Conservation (phyloP, 2,888 invertebrate species). For the Eilema griseolum region DNA sequence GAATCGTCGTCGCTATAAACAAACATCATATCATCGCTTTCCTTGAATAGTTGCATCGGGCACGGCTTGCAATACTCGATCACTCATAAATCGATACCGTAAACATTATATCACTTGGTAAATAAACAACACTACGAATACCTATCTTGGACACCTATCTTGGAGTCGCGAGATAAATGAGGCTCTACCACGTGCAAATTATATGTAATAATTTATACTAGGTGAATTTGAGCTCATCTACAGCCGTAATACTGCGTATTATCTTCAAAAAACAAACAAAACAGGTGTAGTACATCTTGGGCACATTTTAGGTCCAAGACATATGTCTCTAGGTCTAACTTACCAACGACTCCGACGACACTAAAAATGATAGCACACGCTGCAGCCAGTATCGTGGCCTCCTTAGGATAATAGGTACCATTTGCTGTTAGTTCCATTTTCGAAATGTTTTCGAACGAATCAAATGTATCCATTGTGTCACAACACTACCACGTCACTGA, state of each 20-base stretch:
- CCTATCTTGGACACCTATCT: no score
- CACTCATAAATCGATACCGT: slow-evolving; percentile 54
- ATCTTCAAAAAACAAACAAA: no score
- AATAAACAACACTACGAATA: slow-evolving; percentile 47
- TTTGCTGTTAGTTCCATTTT: slow-evolving; percentile 63
- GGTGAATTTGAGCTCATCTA: no score
- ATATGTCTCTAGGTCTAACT: no score
- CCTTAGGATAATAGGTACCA: slow-evolving; percentile 88
- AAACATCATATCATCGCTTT: slow-evolving; percentile 63
- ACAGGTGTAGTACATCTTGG: no score
- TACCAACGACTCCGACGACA: slow-evolving; percentile 92
- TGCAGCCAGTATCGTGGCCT: slow-evolving; percentile 92
- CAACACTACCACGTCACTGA: slow-evolving; percentile 60
- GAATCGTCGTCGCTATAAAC: slow-evolving; percentile 60
- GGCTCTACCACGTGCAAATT: no score
- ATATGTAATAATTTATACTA: no score
- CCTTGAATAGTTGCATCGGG: slow-evolving; percentile 57
- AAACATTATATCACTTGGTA: slow-evolving; percentile 60
- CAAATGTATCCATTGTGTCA: slow-evolving; percentile 54
- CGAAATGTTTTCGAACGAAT: slow-evolving; percentile 55
- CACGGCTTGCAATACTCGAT: slow-evolving; percentile 15
- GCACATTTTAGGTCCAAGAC: no score
- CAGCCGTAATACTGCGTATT: no score
- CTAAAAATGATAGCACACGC: slow-evolving; percentile 93
- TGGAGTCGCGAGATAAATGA: no score